phyloP scores from a whole-genome alignment of 2,797 vertebrate genomes.

The Centroberyx gerrardi region DNA sequence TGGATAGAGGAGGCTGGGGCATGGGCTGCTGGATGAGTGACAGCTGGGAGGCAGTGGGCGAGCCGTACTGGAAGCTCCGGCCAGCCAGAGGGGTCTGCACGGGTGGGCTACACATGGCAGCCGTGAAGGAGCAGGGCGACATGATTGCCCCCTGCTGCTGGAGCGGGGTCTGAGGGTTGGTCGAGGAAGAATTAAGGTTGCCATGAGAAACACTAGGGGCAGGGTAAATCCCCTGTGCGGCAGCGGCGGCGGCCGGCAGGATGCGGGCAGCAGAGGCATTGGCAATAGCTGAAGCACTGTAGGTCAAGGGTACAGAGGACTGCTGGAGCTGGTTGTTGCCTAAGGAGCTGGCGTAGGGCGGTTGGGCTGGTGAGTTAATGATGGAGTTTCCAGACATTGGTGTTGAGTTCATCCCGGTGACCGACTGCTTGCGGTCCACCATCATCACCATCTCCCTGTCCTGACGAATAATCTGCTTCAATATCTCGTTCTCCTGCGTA shows the following conservation, averaged over 20 bases:
- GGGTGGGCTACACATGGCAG: slow-evolving; percentile 92
- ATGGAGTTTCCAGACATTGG: slow-evolving; percentile 91
- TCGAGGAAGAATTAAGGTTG: slow-evolving; percentile 89
- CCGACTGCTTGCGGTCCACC: slow-evolving; percentile 89
- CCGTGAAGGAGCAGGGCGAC: slow-evolving; percentile 94
- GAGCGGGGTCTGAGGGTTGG: slow-evolving; percentile 87
- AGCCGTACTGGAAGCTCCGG: slow-evolving; percentile 96
- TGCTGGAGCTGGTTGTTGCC: slow-evolving; percentile 89
- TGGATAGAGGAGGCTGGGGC: slow-evolving; percentile 68
- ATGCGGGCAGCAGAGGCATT: slow-evolving; percentile 88
- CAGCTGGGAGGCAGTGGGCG: slow-evolving; percentile 94
- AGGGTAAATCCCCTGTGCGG: slow-evolving; percentile 88
- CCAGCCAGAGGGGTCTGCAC: slow-evolving; percentile 93
- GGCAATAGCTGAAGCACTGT: slow-evolving; percentile 87
- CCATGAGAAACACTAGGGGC: slow-evolving; percentile 88
- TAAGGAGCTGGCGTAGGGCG: slow-evolving; percentile 84
- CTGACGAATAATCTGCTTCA: slow-evolving; percentile 99
- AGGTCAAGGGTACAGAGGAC: slow-evolving; percentile 87
- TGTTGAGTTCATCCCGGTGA: slow-evolving; percentile 89
- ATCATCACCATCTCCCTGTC: slow-evolving; percentile 98
- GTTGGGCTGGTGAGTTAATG: slow-evolving; percentile 93
- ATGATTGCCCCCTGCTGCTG: slow-evolving; percentile 90
- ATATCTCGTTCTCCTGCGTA: slow-evolving; percentile 98
- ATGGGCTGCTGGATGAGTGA: slow-evolving; percentile 91
- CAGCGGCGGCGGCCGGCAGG: slow-evolving; percentile 87